Base-by-base conservation (phyloP, 2,888 invertebrate genomes). In the Drosophila algonquin region DNA sequence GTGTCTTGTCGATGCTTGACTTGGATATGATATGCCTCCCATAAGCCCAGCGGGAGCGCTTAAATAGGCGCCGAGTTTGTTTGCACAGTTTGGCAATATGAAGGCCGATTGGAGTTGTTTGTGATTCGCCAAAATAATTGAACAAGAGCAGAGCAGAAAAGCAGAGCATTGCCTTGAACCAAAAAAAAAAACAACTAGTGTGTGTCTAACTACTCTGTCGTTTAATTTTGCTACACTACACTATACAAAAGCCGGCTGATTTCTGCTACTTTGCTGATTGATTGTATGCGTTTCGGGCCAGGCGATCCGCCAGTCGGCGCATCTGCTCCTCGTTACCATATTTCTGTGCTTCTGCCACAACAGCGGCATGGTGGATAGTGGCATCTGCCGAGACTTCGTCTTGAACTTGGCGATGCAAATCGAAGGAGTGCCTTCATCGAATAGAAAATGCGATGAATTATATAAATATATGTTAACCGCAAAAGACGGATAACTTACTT, bases 261-360 rank as follows among this genome's bases (percentile, higher is more conserved):
- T 40, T 24, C n/a, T n/a, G 6, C 61, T 58, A 86, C 54, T 83
- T 88, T 24, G 83, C 46, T 16, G 57, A 30, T 14, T 65, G 60
- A 35, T 60, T 75, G n/a, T 75, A 65, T 0, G 83, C 81, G 45
- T 75, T 73, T 18, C 68, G 64, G 12, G 75, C 44, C 52, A 91
- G 73, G n/a, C 89, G 91, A 7, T 90, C 80, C 9, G 87, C 65
- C 78, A 92, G 77, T 79, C 90, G 90, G 80, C 92, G 77, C 84
- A 92, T 53, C 85, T 93, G 93, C 79, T 94, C 93, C 80, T 94
- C 93, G 87, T 95, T 94, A 24, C 94, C 94, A 81, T 93, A 94
- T 63, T 91, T 93, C 51, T 91, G 77, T 2, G 94, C 95, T n/a
- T 93, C 92, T 8, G 92, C 91, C 14, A 93, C 93, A 3, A 94